Evolutionary conservation across 2,888 invertebrate genomes (phyloP).

Genomic region (Hetaerina titia): DNA sequence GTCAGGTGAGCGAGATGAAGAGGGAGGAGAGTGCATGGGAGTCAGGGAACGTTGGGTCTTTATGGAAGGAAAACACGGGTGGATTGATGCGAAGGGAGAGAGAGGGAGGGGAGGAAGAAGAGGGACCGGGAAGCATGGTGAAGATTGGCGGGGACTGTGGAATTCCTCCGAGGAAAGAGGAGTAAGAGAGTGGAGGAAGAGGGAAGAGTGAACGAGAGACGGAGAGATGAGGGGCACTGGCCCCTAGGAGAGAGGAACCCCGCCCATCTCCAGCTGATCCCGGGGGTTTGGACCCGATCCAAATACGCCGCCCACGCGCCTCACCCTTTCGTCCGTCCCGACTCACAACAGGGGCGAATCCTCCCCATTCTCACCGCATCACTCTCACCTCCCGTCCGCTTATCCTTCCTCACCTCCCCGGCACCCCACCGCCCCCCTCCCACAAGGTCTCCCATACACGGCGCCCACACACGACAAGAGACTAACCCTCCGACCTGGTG

Average conservation of each 20-base stretch:
- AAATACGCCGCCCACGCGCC: neutral
- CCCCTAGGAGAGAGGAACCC: neutral
- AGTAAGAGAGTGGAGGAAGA: neutral
- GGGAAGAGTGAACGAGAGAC: neutral
- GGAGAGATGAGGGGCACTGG: neutral
- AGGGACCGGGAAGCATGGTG: neutral
- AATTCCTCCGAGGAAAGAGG: too few relatives aligned
- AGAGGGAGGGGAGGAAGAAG: neutral
- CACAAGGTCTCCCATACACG: too few relatives aligned
- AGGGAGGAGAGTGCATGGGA: neutral
- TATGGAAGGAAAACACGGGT: neutral
- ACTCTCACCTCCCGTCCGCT: neutral
- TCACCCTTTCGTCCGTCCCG: neutral
- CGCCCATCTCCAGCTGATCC: slow-evolving; percentile 10
- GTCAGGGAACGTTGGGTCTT: neutral
- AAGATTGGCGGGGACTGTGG: too few relatives aligned
- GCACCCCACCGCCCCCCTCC: too few relatives aligned
- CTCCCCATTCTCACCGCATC: neutral
- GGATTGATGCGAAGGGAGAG: neutral
- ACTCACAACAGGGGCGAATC: neutral
- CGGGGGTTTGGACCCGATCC: neutral
- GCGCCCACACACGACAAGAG: too few relatives aligned
- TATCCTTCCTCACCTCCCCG: neutral
- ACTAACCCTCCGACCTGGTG: too few relatives aligned
- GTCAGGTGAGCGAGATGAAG: neutral